A percentile compares a stretch with the other conserved stretches of the same genome.
phyloP scores from a whole-genome alignment of 2,888 invertebrate genomes.

The Cheilosia variabilis region DNA sequence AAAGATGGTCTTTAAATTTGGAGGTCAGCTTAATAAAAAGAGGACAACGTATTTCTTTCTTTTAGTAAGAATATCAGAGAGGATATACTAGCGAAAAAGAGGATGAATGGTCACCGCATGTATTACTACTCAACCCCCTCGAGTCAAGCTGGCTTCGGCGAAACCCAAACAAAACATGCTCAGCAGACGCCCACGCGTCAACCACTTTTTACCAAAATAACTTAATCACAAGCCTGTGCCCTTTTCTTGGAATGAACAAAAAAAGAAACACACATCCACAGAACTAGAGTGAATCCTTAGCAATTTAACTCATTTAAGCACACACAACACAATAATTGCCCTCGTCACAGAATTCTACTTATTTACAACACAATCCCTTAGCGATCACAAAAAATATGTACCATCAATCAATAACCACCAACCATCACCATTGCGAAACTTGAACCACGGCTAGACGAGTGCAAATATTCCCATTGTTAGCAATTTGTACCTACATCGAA shows the following conservation, averaged over 20 bases:
- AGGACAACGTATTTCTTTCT: too few species aligned
- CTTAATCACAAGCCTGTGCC: neutral
- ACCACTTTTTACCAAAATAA: neutral
- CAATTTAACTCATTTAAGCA: constrained; percentile 7
- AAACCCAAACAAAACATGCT: neutral
- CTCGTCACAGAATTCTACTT: neutral
- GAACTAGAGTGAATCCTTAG: neutral
- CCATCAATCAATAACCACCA: neutral
- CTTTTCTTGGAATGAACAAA: neutral
- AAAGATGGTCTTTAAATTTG: too few species aligned
- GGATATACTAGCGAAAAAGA: too few species aligned
- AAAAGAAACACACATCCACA: neutral
- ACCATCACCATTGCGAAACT: neutral
- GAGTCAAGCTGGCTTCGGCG: neutral
- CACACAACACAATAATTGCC: neutral
- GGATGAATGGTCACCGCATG: too few species aligned
- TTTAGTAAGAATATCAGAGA: too few species aligned
- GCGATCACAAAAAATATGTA: neutral
- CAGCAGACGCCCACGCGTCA: neutral
- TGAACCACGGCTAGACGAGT: neutral
- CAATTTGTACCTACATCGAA: neutral
- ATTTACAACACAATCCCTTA: neutral
- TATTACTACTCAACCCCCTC: too few species aligned
- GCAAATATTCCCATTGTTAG: neutral
- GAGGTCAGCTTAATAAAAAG: too few species aligned